A percentile compares a stretch with the other conserved stretches of the same genome.
Conservation (phyloP, 2,797 vertebrate genomes). For the Champsocephalus esox region DNA sequence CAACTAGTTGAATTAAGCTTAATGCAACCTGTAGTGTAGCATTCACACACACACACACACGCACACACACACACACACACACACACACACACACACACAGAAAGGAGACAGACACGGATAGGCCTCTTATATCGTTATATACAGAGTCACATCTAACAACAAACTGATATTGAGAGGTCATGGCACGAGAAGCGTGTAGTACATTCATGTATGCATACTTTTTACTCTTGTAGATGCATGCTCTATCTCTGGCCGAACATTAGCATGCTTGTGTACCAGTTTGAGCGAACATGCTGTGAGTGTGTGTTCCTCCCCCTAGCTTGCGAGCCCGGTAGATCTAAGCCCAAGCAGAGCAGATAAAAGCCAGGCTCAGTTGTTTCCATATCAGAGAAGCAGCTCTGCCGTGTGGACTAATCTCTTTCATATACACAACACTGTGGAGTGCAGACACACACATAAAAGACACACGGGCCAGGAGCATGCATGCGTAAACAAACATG, state of each 20-base stretch:
- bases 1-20: conserved; percentile 35
- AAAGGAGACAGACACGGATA: conserved; percentile 7
- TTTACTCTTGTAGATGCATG: not conserved
- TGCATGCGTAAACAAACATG: conserved; percentile 52
- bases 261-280: conserved; percentile 39
- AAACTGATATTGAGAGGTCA: conserved; percentile 3
- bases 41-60: not conserved
- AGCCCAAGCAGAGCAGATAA: conserved; percentile 68
- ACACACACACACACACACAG: not conserved
- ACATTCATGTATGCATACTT: not conserved
- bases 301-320: conserved; percentile 24
- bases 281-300: conserved; percentile 32
- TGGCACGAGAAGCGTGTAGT: not conserved
- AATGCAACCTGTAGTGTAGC: conserved; percentile 26
- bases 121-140: not conserved
- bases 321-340: conserved; percentile 56
- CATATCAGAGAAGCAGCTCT: conserved; percentile 71
- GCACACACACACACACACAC: not conserved
- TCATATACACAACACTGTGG: conserved; percentile 54
- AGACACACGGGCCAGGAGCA: conserved; percentile 34
- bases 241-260: conserved; percentile 30
- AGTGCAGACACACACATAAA: conserved; percentile 46
- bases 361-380: conserved; percentile 66
- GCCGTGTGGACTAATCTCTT: conserved; percentile 64
- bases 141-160: conserved; percentile 9